Evolutionary conservation across 1,140 invertebrate genomes (phyloP), one percentile per base, ranked within the genome.

Genomic region (Cylas formicarius): DNA sequence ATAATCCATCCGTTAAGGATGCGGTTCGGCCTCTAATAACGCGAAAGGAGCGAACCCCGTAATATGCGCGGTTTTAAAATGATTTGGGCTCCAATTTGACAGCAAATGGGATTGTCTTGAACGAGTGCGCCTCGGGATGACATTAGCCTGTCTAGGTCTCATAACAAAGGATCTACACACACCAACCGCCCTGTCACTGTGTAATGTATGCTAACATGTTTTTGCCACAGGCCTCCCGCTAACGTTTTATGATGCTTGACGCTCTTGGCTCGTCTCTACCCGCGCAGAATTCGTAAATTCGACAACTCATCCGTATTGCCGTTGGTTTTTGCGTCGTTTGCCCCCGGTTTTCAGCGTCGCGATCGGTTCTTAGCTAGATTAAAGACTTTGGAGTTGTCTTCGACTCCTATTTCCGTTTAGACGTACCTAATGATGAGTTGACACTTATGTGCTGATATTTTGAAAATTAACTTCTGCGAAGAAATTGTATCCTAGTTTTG

Each of bases 141-240:
- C 56, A 61, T 61, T 61, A 61, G 59, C 57, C 55, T 56, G 59
- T 61, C 59, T 61, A 57, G 57, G 54, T 59, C 55, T 44, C 52
- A 55, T 45, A 54, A 61, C 56, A 61, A 57, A 57, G 48, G 48
- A 48, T 52, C 41, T 43, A 41, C 22, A 21, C 19, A 13, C 44
- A 40, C 51, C 57, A 60, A 51, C 59, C 59, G 57, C 55, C 59
- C 53, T 61, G 57, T 61, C 59, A 61, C 59, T 59, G 55, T 48
- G 51, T 61, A 61, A 61, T 61, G 53, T 61, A 61, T 61, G 59
- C 59, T 61, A 61, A 59, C 53, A 58, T 50, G 57, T 58, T 59
- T 61, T 55, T 50, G 55, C 59, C 48, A 45, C 26, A 50, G 59
- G 55, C 46, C 46, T 38, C n/a, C 57, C 47, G 53, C 56, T 51